Evolutionary conservation across 1,140 invertebrate species (phyloP).

Genomic region (Cotesia vestalis): DNA sequence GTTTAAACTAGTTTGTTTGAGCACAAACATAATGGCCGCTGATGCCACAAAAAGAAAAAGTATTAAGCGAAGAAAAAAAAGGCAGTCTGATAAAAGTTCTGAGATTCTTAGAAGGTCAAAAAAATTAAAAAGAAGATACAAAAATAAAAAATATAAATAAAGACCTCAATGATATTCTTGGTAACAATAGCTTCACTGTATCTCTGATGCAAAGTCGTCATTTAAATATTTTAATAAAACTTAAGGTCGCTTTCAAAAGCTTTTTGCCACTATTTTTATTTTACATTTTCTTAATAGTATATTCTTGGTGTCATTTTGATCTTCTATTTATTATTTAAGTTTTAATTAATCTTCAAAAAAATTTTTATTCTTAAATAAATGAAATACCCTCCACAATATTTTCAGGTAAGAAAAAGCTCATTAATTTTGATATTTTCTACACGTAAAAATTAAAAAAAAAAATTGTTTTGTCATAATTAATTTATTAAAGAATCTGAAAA

Average conservation of each 20-base stretch:
- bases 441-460: no score
- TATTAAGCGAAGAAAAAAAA: not conserved
- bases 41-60: not conserved
- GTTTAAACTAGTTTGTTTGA: conserved; percentile 23
- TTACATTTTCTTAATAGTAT: not conserved
- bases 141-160: not conserved
- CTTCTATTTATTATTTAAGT: conserved; percentile 17
- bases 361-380: no score
- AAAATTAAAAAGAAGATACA: not conserved
- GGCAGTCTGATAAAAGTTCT: conserved; percentile 14
- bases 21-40: conserved; percentile 23
- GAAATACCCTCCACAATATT: no score
- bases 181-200: conserved; percentile 55
- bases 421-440: no score
- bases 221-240: conserved; percentile 63
- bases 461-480: no score
- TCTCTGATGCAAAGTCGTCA: conserved; percentile 57
- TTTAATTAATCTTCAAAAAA: not conserved
- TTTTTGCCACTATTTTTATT: conserved; percentile 30
- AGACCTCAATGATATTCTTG: conserved; percentile 53
- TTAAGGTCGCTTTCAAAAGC: conserved; percentile 38
- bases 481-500: no score
- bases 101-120: conserved; percentile 11
- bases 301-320: conserved; percentile 15
- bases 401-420: no score